These are phyloP conservation scores for Mirounga angustirostris DNA, from an alignment of 2,113 vertebrate species.

Conservation along the genomic window DNA sequence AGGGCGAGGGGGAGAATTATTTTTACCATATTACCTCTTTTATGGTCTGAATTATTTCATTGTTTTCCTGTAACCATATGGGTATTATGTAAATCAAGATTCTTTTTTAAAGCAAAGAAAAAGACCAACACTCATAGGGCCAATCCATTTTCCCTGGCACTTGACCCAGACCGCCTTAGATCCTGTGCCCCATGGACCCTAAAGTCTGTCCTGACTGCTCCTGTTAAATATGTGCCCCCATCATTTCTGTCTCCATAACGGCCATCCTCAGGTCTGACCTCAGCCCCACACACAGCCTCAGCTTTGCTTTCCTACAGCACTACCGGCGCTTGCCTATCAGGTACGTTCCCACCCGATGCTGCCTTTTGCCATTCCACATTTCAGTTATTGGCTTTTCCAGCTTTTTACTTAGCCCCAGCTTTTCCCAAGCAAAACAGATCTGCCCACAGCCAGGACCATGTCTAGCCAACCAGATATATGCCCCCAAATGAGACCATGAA, in stretches of 20 bases:
- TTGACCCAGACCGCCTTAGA: not conserved
- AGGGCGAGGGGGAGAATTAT: not conserved
- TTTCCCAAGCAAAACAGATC: constrained; percentile 43
- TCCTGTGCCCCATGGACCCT: not conserved
- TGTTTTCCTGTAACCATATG: not conserved
- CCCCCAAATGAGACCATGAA: constrained; percentile 80
- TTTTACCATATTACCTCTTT: not conserved
- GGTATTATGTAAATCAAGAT: not conserved
- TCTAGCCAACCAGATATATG: constrained; percentile 64
- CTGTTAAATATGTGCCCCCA: accelerated
- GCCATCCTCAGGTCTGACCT: not conserved
- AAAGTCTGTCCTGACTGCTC: not conserved
- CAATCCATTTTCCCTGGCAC: not conserved
- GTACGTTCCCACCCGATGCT: no score
- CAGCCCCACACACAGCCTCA: not conserved
- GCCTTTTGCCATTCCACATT: not conserved
- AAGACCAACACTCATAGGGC: accelerated
- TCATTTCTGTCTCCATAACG: not conserved
- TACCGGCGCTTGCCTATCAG: accelerated
- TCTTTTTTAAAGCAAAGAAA: not conserved
- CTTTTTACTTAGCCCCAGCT: constrained; percentile 33
- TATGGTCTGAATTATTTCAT: not conserved
- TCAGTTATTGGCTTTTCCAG: not conserved
- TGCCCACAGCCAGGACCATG: not conserved
- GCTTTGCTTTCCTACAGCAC: no score